phyloP scores from a whole-genome alignment of 2,113 vertebrate species.

The Spheniscus mendiculus region DNA sequence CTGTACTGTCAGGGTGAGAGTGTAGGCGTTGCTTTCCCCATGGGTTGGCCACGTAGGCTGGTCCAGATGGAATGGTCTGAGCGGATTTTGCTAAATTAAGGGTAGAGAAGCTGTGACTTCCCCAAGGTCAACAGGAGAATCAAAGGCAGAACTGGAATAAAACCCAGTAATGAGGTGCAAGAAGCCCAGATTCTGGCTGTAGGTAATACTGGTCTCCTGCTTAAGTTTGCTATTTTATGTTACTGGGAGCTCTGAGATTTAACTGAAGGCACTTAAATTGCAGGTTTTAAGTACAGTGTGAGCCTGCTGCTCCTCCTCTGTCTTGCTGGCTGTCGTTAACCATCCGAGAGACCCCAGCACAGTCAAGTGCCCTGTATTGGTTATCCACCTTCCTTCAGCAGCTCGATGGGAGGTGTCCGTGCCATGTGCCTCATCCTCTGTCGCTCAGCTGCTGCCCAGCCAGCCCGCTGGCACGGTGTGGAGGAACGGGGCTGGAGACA shows the following conservation, averaged over 20 bases:
- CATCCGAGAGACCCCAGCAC: not conserved
- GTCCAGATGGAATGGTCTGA: not conserved
- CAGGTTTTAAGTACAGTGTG: not conserved
- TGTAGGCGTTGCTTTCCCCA: rapidly evolving
- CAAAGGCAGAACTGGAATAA: not conserved
- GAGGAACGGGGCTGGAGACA: not conserved
- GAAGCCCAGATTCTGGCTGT: not conserved
- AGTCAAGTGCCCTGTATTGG: rapidly evolving
- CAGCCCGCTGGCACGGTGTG: not conserved
- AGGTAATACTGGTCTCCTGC: not conserved
- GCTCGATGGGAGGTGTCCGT: rapidly evolving
- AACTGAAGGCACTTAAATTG: not conserved
- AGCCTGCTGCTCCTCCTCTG: not conserved
- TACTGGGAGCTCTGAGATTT: not conserved
- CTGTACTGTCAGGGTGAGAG: not conserved
- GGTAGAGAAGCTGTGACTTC: not conserved
- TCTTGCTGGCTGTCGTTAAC: not conserved
- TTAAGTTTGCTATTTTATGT: not conserved
- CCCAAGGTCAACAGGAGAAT: not conserved
- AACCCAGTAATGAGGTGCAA: too few species aligned
- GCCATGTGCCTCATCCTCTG: not conserved
- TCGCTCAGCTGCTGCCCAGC: not conserved
- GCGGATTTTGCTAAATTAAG: not conserved
- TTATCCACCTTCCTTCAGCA: not conserved
- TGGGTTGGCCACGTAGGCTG: rapidly evolving